phyloP scores from a whole-genome alignment of 2,113 vertebrate genomes.

The Boulengeromyrus knoepffleri region DNA sequence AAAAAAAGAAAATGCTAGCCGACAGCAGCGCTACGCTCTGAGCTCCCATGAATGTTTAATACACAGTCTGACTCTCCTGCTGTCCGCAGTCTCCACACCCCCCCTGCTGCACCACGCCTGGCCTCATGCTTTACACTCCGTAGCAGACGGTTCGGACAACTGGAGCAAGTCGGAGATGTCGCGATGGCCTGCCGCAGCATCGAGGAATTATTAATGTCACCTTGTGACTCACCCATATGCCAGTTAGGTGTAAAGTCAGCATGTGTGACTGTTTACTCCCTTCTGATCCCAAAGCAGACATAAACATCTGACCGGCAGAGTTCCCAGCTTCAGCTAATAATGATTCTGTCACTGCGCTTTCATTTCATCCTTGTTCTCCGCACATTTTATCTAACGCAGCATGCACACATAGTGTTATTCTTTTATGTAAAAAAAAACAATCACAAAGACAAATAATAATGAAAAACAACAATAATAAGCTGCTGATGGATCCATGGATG shows the following conservation, averaged over 20 bases:
- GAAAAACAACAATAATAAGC: not conserved
- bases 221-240: slow-evolving; percentile 41
- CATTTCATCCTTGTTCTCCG: not conserved
- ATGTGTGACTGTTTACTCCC: slow-evolving; percentile 40
- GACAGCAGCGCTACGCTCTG: slow-evolving; percentile 13
- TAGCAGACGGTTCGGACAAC: slow-evolving; percentile 43
- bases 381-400: not conserved
- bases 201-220: slow-evolving; percentile 41
- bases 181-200: slow-evolving; percentile 17
- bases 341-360: not conserved
- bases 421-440: not conserved
- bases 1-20: not conserved
- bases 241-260: slow-evolving; percentile 37
- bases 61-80: slow-evolving; percentile 38
- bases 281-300: slow-evolving; percentile 29
- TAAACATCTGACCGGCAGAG: slow-evolving; percentile 33
- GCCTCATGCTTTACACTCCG: slow-evolving; percentile 29
- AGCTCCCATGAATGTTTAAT: slow-evolving; percentile 53
- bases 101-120: not conserved
- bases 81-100: slow-evolving; percentile 28
- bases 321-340: not conserved
- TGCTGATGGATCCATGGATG: not conserved
- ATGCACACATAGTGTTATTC: not conserved
- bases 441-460: not conserved
- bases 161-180: slow-evolving; percentile 31